These are phyloP conservation scores for Hipparchia sbordonii DNA, from an alignment of 2,888 invertebrate genomes.

Conservation along the genomic window DNA sequence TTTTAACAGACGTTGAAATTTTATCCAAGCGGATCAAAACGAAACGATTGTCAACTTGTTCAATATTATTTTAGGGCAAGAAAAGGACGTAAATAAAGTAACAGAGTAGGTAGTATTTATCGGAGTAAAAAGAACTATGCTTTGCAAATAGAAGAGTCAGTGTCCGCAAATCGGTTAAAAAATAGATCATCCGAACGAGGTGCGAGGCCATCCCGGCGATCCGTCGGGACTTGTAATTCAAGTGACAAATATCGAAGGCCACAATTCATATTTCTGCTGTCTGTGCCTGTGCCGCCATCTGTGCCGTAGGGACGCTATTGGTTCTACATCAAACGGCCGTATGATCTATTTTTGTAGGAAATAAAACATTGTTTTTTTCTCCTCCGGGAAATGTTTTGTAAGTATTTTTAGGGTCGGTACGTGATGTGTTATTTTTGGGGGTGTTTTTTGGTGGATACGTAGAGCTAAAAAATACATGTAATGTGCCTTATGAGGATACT, in stretches of 20 bases:
- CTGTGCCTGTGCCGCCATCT: constrained; percentile 79
- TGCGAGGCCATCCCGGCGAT: constrained; percentile 65
- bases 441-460: constrained; percentile 21
- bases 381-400: constrained; percentile 78
- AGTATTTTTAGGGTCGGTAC: constrained; percentile 73
- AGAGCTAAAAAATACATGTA: constrained; percentile 24
- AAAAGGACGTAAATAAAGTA: not conserved
- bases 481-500: constrained; percentile 9
- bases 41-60: too few species aligned
- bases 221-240: constrained; percentile 81
- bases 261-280: constrained; percentile 83
- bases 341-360: constrained; percentile 81
- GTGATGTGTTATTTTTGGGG: constrained; percentile 63
- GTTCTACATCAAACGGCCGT: constrained; percentile 79
- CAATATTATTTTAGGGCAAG: not conserved
- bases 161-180: constrained; percentile 55
- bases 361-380: constrained; percentile 77
- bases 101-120: not conserved
- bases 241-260: constrained; percentile 83
- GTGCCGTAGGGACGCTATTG: constrained; percentile 79
- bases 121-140: constrained; percentile 15
- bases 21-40: too few species aligned
- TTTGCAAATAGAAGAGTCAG: constrained; percentile 20
- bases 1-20: too few species aligned
- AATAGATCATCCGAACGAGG: constrained; percentile 78